Conservation (phyloP, 2,888 invertebrate genomes). For the Onthophagus sagittarius region DNA sequence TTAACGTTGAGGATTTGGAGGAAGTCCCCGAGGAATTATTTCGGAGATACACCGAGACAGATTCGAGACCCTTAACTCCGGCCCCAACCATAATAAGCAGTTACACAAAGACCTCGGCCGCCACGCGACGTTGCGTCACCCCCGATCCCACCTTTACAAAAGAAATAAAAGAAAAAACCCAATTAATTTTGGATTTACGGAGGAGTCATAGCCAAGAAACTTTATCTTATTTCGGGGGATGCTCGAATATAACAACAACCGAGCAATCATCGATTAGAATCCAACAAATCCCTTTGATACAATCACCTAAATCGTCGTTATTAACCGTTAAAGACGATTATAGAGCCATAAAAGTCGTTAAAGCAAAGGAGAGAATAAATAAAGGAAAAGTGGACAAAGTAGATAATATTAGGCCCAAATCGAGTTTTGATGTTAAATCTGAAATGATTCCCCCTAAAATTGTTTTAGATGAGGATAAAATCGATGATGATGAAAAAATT, state of each 20-base stretch:
- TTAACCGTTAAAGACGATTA: background rate
- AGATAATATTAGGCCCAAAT: constrained; percentile 12
- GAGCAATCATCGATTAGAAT: constrained; percentile 46
- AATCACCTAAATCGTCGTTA: constrained; percentile 15
- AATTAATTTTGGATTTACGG: constrained; percentile 69
- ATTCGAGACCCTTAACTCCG: constrained; percentile 77
- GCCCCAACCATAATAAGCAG: constrained; percentile 73
- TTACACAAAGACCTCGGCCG: constrained; percentile 64
- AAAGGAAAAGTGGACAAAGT: background rate
- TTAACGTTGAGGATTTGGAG: constrained; percentile 46
- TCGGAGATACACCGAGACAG: constrained; percentile 74
- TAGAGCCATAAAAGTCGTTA: background rate
- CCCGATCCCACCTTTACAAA: constrained; percentile 60
- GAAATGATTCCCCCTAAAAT: constrained; percentile 19
- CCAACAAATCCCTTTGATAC: constrained; percentile 36
- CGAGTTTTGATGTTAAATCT: background rate
- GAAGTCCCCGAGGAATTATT: constrained; percentile 72
- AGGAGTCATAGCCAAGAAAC: constrained; percentile 64
- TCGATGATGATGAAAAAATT: constrained; percentile 47
- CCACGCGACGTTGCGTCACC: constrained; percentile 63
- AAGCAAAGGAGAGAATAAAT: background rate
- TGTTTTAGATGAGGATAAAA: constrained; percentile 12
- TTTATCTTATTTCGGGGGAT: constrained; percentile 52
- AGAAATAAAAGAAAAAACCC: constrained; percentile 54
- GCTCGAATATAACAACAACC: constrained; percentile 35